phyloP scores from a whole-genome alignment of 2,888 invertebrate species.

The Argyra leucocephala region DNA sequence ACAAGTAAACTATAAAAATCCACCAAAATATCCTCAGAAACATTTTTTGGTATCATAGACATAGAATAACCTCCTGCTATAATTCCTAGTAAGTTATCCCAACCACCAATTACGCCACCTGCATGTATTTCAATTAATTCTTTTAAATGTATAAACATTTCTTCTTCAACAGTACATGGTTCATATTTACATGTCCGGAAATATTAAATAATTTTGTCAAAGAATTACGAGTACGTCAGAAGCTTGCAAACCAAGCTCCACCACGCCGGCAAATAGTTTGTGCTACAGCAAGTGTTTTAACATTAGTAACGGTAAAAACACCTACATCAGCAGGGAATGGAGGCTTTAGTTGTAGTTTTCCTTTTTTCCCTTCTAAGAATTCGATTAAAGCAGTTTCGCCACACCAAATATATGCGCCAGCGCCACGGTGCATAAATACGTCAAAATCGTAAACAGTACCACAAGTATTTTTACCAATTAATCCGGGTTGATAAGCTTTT shows the following conservation, averaged over 20 bases:
- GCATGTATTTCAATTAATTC: constrained; percentile 93
- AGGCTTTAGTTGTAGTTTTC: constrained; percentile 94
- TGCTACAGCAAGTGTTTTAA: constrained; percentile 92
- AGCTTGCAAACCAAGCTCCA: constrained; percentile 89
- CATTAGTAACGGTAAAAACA: constrained; percentile 94
- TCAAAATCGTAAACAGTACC: constrained; percentile 94
- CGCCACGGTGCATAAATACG: constrained; percentile 90
- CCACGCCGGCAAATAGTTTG: constrained; percentile 91
- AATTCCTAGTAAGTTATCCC: constrained; percentile 92
- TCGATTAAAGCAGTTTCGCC: constrained; percentile 98
- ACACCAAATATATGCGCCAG: constrained; percentile 95
- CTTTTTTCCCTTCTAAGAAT: constrained; percentile 93
- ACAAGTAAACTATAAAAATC: constrained; percentile 93
- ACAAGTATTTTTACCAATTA: constrained; percentile 87
- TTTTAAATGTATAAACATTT: constrained; percentile 90
- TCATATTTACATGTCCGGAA: constrained; percentile 92
- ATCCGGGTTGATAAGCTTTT: constrained; percentile 88
- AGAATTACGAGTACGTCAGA: constrained; percentile 88
- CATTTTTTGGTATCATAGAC: constrained; percentile 84
- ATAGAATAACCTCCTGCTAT: constrained; percentile 98
- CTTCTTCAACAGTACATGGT: constrained; percentile 96
- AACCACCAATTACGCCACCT: constrained; percentile 90
- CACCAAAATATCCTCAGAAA: constrained; percentile 85
- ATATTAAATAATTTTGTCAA: constrained; percentile 96
- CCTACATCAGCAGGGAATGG: constrained; percentile 98